A percentile compares a stretch with the other conserved stretches of the same genome.
Evolutionary conservation across 2,888 invertebrate genomes (phyloP).

Genomic region (Eupithecia centaureata): DNA sequence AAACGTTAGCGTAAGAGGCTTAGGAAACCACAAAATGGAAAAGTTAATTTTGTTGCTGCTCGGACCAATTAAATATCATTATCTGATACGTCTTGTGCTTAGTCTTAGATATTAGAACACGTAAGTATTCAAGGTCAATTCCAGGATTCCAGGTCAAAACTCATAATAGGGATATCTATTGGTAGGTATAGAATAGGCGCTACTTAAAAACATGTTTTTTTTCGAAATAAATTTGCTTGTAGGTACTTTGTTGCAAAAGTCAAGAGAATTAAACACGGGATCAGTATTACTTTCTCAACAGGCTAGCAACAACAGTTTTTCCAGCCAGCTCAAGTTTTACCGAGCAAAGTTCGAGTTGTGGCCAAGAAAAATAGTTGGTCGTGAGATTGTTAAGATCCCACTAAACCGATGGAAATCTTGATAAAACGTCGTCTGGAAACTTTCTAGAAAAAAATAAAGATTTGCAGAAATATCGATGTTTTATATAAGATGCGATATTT

Average conservation of each 20-base stretch:
- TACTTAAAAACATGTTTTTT: too few species aligned
- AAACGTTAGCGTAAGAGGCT: constrained; percentile 42
- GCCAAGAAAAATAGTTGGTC: constrained; percentile 55
- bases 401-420: constrained; percentile 41
- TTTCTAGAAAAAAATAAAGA: constrained; percentile 40
- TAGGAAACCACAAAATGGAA: constrained; percentile 56
- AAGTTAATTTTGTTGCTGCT: constrained; percentile 57
- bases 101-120: background rate
- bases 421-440: constrained; percentile 55
- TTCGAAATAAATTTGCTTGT: too few species aligned
- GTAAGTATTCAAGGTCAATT: too few species aligned
- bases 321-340: constrained; percentile 45
- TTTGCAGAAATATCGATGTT: constrained; percentile 22
- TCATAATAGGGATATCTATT: too few species aligned
- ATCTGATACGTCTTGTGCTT: background rate
- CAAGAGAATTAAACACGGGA: too few species aligned
- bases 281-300: background rate
- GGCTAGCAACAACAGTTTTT: constrained; percentile 45
- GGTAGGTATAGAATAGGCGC: too few species aligned
- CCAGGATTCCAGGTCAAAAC: too few species aligned
- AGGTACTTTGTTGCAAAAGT: too few species aligned
- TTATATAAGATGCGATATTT: background rate
- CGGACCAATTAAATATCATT: background rate
- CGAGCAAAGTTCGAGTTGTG: constrained; percentile 44
- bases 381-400: constrained; percentile 36